Base-by-base conservation (phyloP, 2,113 vertebrate species). In the Regulus satrapa region DNA sequence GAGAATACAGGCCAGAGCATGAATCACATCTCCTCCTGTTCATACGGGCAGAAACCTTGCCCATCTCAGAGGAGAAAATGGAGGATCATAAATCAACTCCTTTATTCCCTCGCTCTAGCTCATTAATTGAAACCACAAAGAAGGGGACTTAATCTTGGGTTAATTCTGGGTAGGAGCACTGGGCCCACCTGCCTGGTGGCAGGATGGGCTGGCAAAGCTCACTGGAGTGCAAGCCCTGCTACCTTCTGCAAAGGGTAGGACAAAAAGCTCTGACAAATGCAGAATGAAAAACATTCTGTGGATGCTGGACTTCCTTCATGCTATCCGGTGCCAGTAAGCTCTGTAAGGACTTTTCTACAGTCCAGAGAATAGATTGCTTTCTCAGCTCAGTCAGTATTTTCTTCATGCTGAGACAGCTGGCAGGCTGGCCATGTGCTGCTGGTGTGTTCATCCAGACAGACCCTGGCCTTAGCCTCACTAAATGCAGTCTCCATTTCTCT, bases 11-110 rank as follows among this genome's bases (percentile, higher is more conserved):
- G 40, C 52, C 43, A 41, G 40, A 43, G 51, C 86, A 71, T 90
- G 69, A 45, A 91, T 74, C 40, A 48, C 26, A 74, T 71, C 52
- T 55, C 46, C 88, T 88, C 59, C 82, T 90, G 62, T 96, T 96
- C 94, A 96, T 96, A 67, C 8, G 1, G 92, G 82, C 93, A 92
- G 79, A 83, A 85, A 86, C 28, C 10, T 36, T 86, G 79, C 92
- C 95, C 85, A 86, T 95, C 90, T 94, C 28, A 24, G 81, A 93
- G 85, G 82, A 59, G 92, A 86, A 88, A 88, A 78, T 20, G 63
- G 67, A 90, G 43, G 51, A 63, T 80, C 29, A 34, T 69, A 93
- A 93, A 85, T 51, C 38, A 46, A 2, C 29, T 84, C 41, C 54
- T 92, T 94, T 82, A 79, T 91, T 94, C 81, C 18, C 38, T 85